These are phyloP conservation scores for Neotoma lepida DNA, from an alignment of 2,113 vertebrate species.

Conservation along the genomic window DNA sequence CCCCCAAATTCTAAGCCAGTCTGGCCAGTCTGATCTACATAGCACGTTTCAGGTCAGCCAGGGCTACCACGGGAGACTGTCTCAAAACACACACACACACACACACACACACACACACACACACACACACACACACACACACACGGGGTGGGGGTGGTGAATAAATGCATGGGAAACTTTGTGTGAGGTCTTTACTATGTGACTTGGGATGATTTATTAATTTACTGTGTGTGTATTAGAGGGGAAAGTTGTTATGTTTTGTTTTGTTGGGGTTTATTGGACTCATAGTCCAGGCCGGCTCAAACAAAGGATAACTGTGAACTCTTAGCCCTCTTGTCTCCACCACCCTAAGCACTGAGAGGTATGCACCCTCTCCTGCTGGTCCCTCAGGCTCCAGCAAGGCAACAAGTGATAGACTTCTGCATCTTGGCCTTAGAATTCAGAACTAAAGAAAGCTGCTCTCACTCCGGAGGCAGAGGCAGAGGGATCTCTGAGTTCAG, in stretches of 20 bases:
- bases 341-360: not conserved
- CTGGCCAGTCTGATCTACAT: not conserved
- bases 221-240: not conserved
- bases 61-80: not conserved
- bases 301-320: not conserved
- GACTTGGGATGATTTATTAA: not conserved
- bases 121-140: no score
- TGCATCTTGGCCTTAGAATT: not conserved
- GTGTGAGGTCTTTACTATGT: not conserved
- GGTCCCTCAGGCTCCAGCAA: not conserved
- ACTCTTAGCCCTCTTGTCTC: not conserved
- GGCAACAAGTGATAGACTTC: not conserved
- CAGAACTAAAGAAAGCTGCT: constrained; percentile 39
- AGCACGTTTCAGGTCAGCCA: not conserved
- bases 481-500: not conserved
- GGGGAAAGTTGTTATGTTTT: not conserved
- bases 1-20: not conserved
- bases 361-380: not conserved
- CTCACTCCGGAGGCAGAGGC: not conserved
- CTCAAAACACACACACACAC: not conserved
- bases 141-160: no score
- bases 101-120: no score
- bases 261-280: not conserved
- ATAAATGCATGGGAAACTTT: not conserved
- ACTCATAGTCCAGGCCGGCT: not conserved